Conservation (phyloP, 2,113 vertebrate genomes). For the Pleuronectes platessa region DNA sequence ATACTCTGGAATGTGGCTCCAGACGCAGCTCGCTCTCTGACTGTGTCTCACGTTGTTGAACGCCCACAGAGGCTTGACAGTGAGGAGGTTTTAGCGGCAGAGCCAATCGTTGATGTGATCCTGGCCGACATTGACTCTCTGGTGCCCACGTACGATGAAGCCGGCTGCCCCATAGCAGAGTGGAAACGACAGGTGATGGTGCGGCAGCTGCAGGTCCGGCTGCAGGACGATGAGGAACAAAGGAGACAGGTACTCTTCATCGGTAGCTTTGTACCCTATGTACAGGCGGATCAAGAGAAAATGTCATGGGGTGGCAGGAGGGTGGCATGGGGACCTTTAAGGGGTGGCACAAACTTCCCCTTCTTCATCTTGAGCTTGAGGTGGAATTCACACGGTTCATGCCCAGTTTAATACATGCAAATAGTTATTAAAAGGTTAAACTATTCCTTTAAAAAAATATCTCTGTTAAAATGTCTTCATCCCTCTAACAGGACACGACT, state of each 20-base stretch:
- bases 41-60: constrained; percentile 9
- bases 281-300: too few species aligned
- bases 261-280: not conserved
- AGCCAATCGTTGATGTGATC: constrained; percentile 68
- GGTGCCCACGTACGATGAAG: constrained; percentile 91
- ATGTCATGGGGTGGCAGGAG: too few species aligned
- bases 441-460: not conserved
- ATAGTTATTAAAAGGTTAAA: too few species aligned
- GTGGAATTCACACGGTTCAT: too few species aligned
- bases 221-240: constrained; percentile 77
- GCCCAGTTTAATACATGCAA: too few species aligned
- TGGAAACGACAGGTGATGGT: constrained; percentile 99
- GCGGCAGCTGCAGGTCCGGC: constrained; percentile 86
- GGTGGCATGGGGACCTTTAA: too few species aligned
- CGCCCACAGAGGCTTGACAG: constrained; percentile 64
- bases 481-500: constrained; percentile 59
- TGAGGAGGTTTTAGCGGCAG: constrained; percentile 14
- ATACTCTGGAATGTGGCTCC: not conserved
- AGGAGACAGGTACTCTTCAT: constrained; percentile 79
- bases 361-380: too few species aligned
- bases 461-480: not conserved
- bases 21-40: not conserved
- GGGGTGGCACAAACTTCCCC: too few species aligned
- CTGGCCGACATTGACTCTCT: constrained; percentile 86
- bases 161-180: constrained; percentile 88